These are phyloP conservation scores for Syrphus vitripennis DNA, from an alignment of 2,888 invertebrate genomes.

Conservation along the genomic window DNA sequence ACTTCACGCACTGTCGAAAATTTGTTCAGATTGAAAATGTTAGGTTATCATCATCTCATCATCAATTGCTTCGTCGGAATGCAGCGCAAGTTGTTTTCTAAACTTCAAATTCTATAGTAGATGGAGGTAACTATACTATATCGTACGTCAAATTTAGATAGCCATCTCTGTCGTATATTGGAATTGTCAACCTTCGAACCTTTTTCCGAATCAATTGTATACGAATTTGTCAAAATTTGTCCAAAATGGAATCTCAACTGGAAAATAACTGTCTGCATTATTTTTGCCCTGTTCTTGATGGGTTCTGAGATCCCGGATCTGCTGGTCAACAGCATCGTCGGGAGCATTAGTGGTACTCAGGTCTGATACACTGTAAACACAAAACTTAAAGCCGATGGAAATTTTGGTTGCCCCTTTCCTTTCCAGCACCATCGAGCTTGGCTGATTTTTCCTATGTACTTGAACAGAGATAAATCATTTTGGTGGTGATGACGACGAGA, in stretches of 20 bases:
- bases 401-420: not conserved
- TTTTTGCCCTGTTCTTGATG: not conserved
- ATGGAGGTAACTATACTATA: no score
- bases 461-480: conserved; percentile 54
- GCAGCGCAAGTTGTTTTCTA: conserved; percentile 34
- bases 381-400: conserved; percentile 51
- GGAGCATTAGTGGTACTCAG: not conserved
- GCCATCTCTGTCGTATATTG: not conserved
- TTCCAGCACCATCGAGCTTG: not conserved
- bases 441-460: no score
- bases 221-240: conserved; percentile 51
- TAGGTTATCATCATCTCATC: conserved; percentile 19
- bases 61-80: conserved; percentile 24
- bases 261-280: conserved; percentile 27
- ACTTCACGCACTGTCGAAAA: not conserved
- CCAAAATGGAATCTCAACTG: conserved; percentile 47
- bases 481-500: conserved; percentile 25
- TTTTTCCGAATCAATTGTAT: conserved; percentile 11
- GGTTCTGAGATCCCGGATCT: not conserved
- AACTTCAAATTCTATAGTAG: conserved; percentile 13
- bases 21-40: conserved; percentile 36
- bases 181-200: conserved; percentile 1
- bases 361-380: conserved; percentile 59
- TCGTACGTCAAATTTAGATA: not conserved
- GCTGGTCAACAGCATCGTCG: not conserved